phyloP scores from a whole-genome alignment of 2,113 vertebrate genomes.

The Forbesichthys agassizii region DNA sequence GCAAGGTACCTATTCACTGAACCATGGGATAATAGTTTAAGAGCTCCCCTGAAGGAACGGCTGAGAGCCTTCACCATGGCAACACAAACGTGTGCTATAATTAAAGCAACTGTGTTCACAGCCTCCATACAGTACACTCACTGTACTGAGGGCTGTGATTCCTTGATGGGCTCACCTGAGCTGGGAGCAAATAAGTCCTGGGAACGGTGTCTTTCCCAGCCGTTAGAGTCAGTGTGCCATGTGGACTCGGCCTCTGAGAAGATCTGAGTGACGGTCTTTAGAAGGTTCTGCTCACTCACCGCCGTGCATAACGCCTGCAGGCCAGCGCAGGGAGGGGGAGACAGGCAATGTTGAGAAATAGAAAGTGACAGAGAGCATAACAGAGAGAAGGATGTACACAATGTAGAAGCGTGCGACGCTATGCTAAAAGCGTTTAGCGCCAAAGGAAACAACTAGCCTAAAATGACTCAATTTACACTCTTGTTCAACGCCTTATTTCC shows the following conservation, averaged over 20 bases:
- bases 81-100: too few relatives aligned
- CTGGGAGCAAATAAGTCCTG: constrained; percentile 30
- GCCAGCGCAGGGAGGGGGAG: not conserved
- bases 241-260: constrained; percentile 82
- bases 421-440: constrained; percentile 8
- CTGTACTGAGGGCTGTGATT: too few relatives aligned
- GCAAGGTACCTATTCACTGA: too few relatives aligned
- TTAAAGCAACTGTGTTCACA: too few relatives aligned
- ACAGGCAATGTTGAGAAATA: not conserved
- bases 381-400: not conserved
- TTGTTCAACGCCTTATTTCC: not conserved
- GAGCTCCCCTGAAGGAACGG: too few relatives aligned
- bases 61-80: too few relatives aligned
- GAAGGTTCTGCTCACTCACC: constrained; percentile 84
- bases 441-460: constrained; percentile 18
- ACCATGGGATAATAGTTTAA: too few relatives aligned
- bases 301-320: constrained; percentile 85
- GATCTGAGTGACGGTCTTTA: constrained; percentile 89
- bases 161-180: constrained; percentile 35
- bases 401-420: not conserved
- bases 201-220: constrained; percentile 32
- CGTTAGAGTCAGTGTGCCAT: constrained; percentile 55
- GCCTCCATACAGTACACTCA: too few relatives aligned
- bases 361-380: not conserved
- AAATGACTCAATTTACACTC: constrained; percentile 4